phyloP scores from a whole-genome alignment of 2,888 invertebrate genomes.

The Chrysomela aeneicollis region DNA sequence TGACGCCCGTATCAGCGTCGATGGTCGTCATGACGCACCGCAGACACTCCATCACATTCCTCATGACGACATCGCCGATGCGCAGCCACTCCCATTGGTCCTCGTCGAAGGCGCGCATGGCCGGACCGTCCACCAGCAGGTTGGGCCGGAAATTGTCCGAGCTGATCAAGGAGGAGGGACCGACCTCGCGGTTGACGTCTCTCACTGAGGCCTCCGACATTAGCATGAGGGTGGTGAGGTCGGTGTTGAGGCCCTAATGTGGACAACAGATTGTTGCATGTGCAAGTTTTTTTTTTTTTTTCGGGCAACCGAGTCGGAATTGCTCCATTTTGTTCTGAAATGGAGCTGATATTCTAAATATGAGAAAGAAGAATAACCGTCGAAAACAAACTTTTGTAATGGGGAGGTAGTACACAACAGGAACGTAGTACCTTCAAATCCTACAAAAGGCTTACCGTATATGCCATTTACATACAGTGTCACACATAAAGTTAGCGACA shows the following conservation, averaged over 20 bases:
- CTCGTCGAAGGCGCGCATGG: conserved; percentile 60
- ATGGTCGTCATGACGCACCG: conserved; percentile 62
- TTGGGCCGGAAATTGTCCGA: conserved; percentile 66
- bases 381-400: too few relatives aligned
- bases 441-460: too few relatives aligned
- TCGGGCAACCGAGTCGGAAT: too few relatives aligned
- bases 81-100: conserved; percentile 67
- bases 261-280: not conserved
- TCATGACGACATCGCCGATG: conserved; percentile 63
- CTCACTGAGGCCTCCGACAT: conserved; percentile 63
- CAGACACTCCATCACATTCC: conserved; percentile 65
- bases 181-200: conserved; percentile 62
- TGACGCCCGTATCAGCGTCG: conserved; percentile 62
- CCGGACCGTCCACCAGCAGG: conserved; percentile 62
- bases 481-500: too few relatives aligned
- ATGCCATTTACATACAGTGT: too few relatives aligned
- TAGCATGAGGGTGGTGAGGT: conserved; percentile 65
- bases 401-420: too few relatives aligned
- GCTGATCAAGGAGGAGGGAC: conserved; percentile 53
- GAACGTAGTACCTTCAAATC: too few relatives aligned
- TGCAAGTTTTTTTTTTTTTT: too few relatives aligned
- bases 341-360: too few relatives aligned
- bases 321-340: too few relatives aligned
- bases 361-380: too few relatives aligned
- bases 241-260: conserved; percentile 62